Evolutionary conservation across 2,888 invertebrate species (phyloP).

Genomic region (Colostygia pectinataria): DNA sequence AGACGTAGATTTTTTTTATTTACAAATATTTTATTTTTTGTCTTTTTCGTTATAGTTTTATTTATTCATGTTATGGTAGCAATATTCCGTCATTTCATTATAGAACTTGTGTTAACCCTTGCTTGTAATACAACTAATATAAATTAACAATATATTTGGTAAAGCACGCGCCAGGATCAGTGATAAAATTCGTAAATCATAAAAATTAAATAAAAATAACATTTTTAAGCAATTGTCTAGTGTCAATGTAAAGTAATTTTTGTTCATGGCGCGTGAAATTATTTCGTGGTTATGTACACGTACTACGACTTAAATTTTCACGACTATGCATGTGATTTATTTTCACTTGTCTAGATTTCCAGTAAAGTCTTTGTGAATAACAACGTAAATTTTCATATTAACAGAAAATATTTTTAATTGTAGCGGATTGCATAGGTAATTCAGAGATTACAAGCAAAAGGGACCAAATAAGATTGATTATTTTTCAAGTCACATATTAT

Average conservation of each 20-base stretch:
- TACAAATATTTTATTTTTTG: conserved; percentile 49
- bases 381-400: conserved; percentile 56
- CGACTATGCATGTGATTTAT: conserved; percentile 58
- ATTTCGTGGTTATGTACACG: conserved; percentile 32
- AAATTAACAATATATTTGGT: conserved; percentile 62
- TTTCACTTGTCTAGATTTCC: conserved; percentile 49
- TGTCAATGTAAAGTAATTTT: neutral
- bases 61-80: conserved; percentile 46
- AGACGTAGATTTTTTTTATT: conserved; percentile 62
- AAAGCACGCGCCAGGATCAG: conserved; percentile 14
- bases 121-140: conserved; percentile 82
- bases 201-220: no score
- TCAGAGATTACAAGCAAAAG: conserved; percentile 80
- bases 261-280: conserved; percentile 4
- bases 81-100: conserved; percentile 45
- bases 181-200: no score
- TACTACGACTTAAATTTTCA: conserved; percentile 35
- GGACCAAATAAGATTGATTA: conserved; percentile 77
- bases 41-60: conserved; percentile 46
- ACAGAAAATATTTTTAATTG: conserved; percentile 56
- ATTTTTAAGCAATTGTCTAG: no score
- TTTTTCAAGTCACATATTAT: conserved; percentile 46
- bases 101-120: conserved; percentile 77
- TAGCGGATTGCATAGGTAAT: conserved; percentile 53
- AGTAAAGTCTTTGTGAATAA: conserved; percentile 62